Percentiles rank a stretch among this genome's conserved stretches.
These are phyloP conservation scores for Aphis gossypii DNA, from an alignment of 1,140 invertebrate genomes.

Conservation along the genomic window DNA sequence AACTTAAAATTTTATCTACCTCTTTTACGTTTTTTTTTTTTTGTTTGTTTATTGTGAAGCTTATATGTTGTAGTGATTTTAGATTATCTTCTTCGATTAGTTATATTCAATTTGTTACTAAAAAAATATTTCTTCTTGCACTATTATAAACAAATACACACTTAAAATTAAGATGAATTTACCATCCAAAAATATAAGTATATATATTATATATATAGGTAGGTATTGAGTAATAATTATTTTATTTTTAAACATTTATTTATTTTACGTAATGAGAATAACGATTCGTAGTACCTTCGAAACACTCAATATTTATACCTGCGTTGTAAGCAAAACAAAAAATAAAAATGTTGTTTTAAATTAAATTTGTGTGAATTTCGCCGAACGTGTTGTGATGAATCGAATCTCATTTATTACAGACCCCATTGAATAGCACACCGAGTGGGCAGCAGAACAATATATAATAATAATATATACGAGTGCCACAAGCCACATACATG, in stretches of 20 bases:
- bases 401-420: not conserved
- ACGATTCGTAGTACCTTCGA: not conserved
- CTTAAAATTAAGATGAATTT: not conserved
- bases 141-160: not conserved
- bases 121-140: not conserved
- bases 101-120: not conserved
- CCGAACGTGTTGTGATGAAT: constrained; percentile 13
- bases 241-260: not conserved
- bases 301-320: not conserved
- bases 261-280: not conserved
- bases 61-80: not conserved
- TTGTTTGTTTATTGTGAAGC: too few species aligned
- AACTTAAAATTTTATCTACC: not conserved
- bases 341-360: constrained; percentile 26
- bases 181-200: not conserved
- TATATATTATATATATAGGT: too few species aligned
- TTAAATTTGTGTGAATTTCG: constrained; percentile 12
- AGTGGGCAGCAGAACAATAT: constrained; percentile 8
- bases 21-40: not conserved
- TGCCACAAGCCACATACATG: not conserved
- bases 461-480: not conserved
- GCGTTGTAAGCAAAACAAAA: not conserved
- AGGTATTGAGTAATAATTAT: not conserved
- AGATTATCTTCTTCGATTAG: not conserved
- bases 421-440: not conserved